A percentile compares a stretch with the other conserved stretches of the same genome.
Conservation (phyloP, 2,797 vertebrate species). For the Schizopygopsis malacanthus region DNA sequence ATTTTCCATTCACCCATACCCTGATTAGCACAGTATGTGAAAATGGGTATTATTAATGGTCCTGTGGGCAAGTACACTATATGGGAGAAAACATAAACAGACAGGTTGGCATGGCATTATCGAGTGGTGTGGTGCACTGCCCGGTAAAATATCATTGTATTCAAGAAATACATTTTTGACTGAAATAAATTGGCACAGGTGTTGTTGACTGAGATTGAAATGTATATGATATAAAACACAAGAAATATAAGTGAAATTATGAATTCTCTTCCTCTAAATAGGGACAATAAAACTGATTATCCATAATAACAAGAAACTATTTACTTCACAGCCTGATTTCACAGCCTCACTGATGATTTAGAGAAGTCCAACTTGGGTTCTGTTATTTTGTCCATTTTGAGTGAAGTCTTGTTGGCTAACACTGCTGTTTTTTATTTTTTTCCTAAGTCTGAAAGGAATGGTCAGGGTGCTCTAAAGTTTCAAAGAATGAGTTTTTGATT, state of each 20-base stretch:
- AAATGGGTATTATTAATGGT: slow-evolving; percentile 62
- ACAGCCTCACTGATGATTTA: slow-evolving; percentile 54
- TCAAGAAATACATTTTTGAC: slow-evolving; percentile 7
- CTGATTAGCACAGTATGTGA: slow-evolving; percentile 62
- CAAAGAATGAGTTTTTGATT: slow-evolving; percentile 42
- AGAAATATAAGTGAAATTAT: slow-evolving; percentile 55
- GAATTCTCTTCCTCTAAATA: slow-evolving; percentile 47
- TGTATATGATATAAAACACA: slow-evolving; percentile 51
- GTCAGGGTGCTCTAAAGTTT: slow-evolving; percentile 41
- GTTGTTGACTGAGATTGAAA: slow-evolving; percentile 1
- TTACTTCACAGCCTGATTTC: slow-evolving; percentile 56
- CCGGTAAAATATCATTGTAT: slow-evolving; percentile 34
- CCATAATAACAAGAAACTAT: slow-evolving; percentile 59
- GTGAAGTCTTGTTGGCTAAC: slow-evolving; percentile 65
- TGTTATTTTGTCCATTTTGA: slow-evolving; percentile 64
- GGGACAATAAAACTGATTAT: slow-evolving; percentile 27
- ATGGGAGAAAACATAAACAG: slow-evolving; percentile 51
- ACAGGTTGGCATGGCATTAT: slow-evolving; percentile 49
- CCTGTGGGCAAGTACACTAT: slow-evolving; percentile 51
- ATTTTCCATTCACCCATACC: slow-evolving; percentile 57
- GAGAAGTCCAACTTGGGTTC: slow-evolving; percentile 55
- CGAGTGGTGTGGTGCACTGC: slow-evolving; percentile 40
- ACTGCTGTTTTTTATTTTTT: slow-evolving; percentile 14
- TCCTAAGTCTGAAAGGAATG: slow-evolving; percentile 40
- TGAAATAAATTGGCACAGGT: slow-evolving; percentile 7